phyloP scores from a whole-genome alignment of 2,888 invertebrate species.

The Gnatocerus cornutus region DNA sequence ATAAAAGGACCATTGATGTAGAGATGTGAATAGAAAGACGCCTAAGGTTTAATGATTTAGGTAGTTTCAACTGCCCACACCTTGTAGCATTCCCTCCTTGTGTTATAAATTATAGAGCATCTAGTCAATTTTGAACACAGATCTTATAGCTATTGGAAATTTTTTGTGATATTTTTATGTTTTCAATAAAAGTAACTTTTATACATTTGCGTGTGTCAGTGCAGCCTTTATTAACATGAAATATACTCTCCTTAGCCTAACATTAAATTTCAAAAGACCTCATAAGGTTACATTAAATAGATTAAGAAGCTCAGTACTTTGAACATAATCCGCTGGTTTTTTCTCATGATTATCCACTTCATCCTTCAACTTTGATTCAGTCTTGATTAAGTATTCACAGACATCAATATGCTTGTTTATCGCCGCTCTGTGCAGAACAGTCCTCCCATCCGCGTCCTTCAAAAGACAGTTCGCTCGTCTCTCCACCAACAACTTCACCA shows the following conservation, averaged over 20 bases:
- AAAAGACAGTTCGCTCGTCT: constrained; percentile 77
- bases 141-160: neutral
- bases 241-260: neutral
- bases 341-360: constrained; percentile 56
- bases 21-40: constrained; percentile 1
- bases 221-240: constrained; percentile 26
- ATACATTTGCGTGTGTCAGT: constrained; percentile 38
- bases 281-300: neutral
- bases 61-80: constrained; percentile 14
- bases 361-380: constrained; percentile 68
- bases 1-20: constrained; percentile 33
- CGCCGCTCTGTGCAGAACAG: constrained; percentile 84
- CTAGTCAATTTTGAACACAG: constrained; percentile 18
- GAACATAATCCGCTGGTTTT: constrained; percentile 55
- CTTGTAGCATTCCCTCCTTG: constrained; percentile 33
- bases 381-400: constrained; percentile 69
- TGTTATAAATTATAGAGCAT: constrained; percentile 13
- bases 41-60: neutral
- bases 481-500: constrained; percentile 79
- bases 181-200: constrained; percentile 28
- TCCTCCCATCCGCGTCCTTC: constrained; percentile 87
- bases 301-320: constrained; percentile 46
- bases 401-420: constrained; percentile 73
- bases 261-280: neutral
- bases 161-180: constrained; percentile 38